Evolutionary conservation across 2,888 invertebrate species (phyloP), one percentile per base, ranked within the genome.

Genomic region (Torymus texanus): DNA sequence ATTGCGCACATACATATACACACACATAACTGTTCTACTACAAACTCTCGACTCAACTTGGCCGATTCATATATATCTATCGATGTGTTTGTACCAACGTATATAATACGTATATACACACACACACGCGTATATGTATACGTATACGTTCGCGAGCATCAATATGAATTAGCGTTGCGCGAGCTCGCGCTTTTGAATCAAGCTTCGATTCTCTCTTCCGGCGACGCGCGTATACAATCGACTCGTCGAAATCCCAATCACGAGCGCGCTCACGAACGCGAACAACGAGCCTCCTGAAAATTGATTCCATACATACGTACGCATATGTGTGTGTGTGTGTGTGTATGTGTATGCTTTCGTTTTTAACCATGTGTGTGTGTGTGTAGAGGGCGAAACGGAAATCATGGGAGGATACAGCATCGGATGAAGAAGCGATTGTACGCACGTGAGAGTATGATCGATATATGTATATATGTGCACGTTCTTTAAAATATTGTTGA

Each of bases 181-280:
- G 24, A 16, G 66, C n/a, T 14, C 56, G 41, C 53, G 75, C 62
- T 70, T 76, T 70, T 76, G 62, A 68, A 55, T 70, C 68, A 58
- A 58, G 74, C 66, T 2, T 66, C 73, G 63, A 56, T 50, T 73
- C 53, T 50, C 59, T 50, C 50, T 68, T 70, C 62, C 73, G 61
- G 68, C 41, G 29, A 8, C 13, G 62, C 24, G 14, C 24, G 63
- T n/a, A 11, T 65, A 75, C 75, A 67, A 75, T 75, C 75, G 66
- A 59, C 65, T 65, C 71, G 71, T 72, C 53, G 53, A 75, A 75
- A 75, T 75, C 61, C 75, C 67, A 75, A 75, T 68, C 68, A 75
- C 58, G 67, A 67, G 29, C 51, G 29, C 29, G 29, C 29, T n/a
- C n/a, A 29, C 41, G 41, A 41, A 41, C 75, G 24, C 53, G 66